Evolutionary conservation across 2,113 vertebrate species (phyloP), one percentile per base, ranked within the genome.

Genomic region (Cyanoliseus patagonus): DNA sequence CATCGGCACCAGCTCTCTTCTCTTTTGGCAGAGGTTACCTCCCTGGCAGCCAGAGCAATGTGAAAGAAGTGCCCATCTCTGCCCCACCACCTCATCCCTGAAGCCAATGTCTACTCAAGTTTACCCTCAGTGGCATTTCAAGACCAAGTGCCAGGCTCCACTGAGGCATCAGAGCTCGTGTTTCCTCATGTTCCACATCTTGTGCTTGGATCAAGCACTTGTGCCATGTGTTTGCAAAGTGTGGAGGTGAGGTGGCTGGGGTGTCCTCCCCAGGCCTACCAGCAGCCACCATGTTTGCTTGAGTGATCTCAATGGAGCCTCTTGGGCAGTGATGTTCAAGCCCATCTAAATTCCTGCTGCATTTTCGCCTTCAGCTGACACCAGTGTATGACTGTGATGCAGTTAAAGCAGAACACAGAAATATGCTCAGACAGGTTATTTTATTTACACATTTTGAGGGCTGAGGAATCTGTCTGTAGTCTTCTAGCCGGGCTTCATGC

Each of bases 221-320:
- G n/a, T 49, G 46, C 28, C 30, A 12, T 41, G 47, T 19, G 18
- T 20, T 79, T 1, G 0, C 23, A 13, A 59, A 70, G 31, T 1
- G 7, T 0, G 0, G 53, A 49, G 44, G 31, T 67, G 51, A 81
- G 31, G 27, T 64, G 62, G 19, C n/a, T 1, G 1, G 25, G 9
- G 31, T 35, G 19, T 47, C 17, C 24, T 64, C 19, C 55, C 35
- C 3, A 2, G 4, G 42, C 4, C 0, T 20, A 14, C 35, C 4
- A 4, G 39, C 61, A 75, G 41, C 28, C 51, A 67, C 30, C 70
- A 22, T 24, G 9, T 59, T 37, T 41, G 28, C 47, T 23, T 27
- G 15, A 31, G 23, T 4, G 17, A 30, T 27, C 27, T 23, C 61
- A 23, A 7, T 28, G 49, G 62, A 64, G 47, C 9, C 73, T 86